These are phyloP conservation scores for Platanista minor DNA, from an alignment of 2,113 vertebrate species.

Conservation along the genomic window DNA sequence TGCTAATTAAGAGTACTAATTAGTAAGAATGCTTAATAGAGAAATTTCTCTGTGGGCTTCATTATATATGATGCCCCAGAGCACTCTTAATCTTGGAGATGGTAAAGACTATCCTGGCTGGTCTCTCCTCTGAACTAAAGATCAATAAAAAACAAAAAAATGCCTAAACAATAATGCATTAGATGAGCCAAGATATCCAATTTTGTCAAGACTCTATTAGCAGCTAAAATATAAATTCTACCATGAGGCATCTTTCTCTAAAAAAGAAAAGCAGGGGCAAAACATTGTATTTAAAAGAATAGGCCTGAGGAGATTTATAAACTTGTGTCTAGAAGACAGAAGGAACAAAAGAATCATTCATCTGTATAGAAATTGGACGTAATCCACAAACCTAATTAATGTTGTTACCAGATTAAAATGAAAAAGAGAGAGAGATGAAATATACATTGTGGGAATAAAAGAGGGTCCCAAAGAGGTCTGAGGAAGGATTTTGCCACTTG, in stretches of 20 bases:
- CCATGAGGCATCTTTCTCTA: background rate
- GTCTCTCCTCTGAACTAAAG: background rate
- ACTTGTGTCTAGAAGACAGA: background rate
- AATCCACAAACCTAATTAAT: background rate
- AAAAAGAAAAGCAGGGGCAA: background rate
- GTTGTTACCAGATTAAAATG: background rate
- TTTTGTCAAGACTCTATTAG: background rate
- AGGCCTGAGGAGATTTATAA: background rate
- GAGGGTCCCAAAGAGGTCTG: background rate
- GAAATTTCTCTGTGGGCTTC: background rate
- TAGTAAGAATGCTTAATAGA: background rate
- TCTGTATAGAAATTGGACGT: background rate
- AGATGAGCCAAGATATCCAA: background rate
- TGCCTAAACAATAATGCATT: background rate
- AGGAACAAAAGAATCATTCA: background rate
- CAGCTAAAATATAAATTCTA: background rate
- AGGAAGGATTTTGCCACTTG: too few relatives aligned
- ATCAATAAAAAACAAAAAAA: background rate
- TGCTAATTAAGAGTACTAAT: background rate
- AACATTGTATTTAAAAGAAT: background rate
- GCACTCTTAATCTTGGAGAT: background rate
- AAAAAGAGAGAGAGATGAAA: background rate
- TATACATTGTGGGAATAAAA: fast-evolving
- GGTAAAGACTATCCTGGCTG: background rate
- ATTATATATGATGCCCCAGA: background rate